Base-by-base conservation (phyloP, 2,113 vertebrate genomes). In the Sardina pilchardus region DNA sequence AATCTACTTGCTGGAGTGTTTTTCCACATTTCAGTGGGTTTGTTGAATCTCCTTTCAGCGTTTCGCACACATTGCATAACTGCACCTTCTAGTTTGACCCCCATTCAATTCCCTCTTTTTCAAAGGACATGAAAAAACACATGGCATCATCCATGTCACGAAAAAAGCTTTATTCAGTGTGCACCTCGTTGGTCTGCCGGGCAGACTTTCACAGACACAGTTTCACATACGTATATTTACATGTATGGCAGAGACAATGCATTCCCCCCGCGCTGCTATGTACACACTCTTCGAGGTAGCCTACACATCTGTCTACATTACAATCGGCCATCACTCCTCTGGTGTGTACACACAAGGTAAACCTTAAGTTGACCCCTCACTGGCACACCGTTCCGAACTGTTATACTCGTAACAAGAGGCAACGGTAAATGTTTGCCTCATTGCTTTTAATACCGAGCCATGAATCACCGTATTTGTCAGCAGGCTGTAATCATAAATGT, bases 181-280 rank as follows among this genome's bases (percentile, higher is more conserved):
- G 24, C 6, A 24, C 56, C 56, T 26, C 5, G 2, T 9, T 63
- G 56, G 56, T n/a, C 56, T 26, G 21, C 56, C 56, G 4, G 14
- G 50, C 50, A 53, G 50, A 53, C 50, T 17, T 63, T 24, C 56
- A 63, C 21, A 63, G 56, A 63, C 56, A 63, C 56, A 63, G 24
- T 63, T 63, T 63, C 56, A 63, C 56, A 63, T 63, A 24, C 50
- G 21, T 56, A 56, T 63, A 63, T 63, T 63, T 63, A 63, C 56
- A 63, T 63, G 56, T 63, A 53, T 53, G 17, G 50, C 50, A 53
- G 16, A 63, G 56, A 63, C 24, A 63, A 17, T 63, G 24, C 56
- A 63, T 14, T 34, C 8, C 24, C 63, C 63, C 26, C 10, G 7
- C 45, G 12, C 45, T 47, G 14, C 63, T 34, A 71, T 71, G 26